Conservation (phyloP, 2,797 vertebrate genomes). For the Acanthopagrus latus region DNA sequence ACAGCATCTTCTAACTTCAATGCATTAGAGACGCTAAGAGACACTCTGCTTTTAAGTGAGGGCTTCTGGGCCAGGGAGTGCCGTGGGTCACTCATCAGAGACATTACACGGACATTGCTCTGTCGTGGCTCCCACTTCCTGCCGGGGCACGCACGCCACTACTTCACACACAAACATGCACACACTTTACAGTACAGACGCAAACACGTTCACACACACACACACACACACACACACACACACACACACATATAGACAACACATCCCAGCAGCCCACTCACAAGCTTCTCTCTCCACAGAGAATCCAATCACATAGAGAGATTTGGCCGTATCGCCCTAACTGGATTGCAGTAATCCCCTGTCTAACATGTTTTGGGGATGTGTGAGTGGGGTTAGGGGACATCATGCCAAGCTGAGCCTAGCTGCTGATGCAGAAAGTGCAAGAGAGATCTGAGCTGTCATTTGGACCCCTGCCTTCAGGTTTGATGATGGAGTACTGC, state of each 20-base stretch:
- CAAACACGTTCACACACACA: constrained; percentile 9
- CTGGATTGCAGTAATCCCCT: constrained; percentile 86
- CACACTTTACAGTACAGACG: constrained; percentile 23
- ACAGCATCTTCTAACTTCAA: constrained; percentile 74
- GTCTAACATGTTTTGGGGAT: constrained; percentile 82
- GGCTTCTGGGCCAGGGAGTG: constrained; percentile 55
- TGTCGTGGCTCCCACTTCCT: constrained; percentile 59
- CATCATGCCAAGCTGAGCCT: constrained; percentile 76
- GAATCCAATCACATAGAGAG: constrained; percentile 83
- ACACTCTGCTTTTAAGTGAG: constrained; percentile 77
- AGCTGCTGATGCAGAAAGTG: constrained; percentile 77
- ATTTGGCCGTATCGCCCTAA: constrained; percentile 82
- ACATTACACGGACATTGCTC: constrained; percentile 66
- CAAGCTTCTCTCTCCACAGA: constrained; percentile 64
- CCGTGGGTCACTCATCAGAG: constrained; percentile 72
- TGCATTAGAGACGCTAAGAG: constrained; percentile 76
- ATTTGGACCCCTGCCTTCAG: constrained; percentile 71
- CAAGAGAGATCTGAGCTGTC: constrained; percentile 69
- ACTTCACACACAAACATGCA: constrained; percentile 46
- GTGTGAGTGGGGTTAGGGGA: constrained; percentile 80
- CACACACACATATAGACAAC: constrained; percentile 43
- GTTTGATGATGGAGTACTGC: constrained; percentile 66
- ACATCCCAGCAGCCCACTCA: constrained; percentile 59
- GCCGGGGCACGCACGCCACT: constrained; percentile 25
- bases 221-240: constrained; percentile 22